Evolutionary conservation across 2,113 vertebrate genomes (phyloP).

Genomic region (Cyrtonyx montezumae): DNA sequence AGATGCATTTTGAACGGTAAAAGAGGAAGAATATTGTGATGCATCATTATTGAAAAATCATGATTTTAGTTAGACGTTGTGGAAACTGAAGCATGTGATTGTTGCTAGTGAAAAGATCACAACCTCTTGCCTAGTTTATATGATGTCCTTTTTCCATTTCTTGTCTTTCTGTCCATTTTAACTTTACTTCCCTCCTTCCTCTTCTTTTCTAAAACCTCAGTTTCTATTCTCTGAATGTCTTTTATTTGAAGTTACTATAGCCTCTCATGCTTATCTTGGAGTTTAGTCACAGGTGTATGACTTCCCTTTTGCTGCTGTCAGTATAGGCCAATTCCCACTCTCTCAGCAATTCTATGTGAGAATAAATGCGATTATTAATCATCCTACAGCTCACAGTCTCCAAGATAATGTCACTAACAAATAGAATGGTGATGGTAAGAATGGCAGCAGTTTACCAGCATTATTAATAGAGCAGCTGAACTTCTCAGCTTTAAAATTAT

Average conservation of each 20-base stretch:
- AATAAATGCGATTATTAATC: constrained; percentile 43
- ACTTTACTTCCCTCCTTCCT: background rate
- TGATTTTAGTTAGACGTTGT: background rate
- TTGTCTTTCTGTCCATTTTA: background rate
- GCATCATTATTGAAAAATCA: background rate
- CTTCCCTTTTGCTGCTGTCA: constrained; percentile 2
- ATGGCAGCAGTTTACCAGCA: background rate
- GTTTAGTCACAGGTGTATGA: background rate
- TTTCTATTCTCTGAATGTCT: background rate
- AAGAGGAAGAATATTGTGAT: background rate
- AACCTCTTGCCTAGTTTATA: background rate
- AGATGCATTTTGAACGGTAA: background rate
- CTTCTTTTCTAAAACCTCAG: background rate
- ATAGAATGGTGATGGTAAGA: background rate
- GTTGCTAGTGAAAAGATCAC: background rate
- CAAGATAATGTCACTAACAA: background rate
- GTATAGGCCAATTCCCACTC: background rate
- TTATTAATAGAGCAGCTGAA: background rate
- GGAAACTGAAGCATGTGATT: background rate
- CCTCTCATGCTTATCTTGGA: background rate
- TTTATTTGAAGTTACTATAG: constrained; percentile 16
- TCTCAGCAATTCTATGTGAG: background rate
- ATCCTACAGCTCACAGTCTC: constrained; percentile 8
- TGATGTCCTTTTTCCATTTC: background rate
- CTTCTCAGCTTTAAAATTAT: background rate